These are phyloP conservation scores for Zygaena filipendulae DNA, from an alignment of 2,888 invertebrate genomes.

Conservation along the genomic window DNA sequence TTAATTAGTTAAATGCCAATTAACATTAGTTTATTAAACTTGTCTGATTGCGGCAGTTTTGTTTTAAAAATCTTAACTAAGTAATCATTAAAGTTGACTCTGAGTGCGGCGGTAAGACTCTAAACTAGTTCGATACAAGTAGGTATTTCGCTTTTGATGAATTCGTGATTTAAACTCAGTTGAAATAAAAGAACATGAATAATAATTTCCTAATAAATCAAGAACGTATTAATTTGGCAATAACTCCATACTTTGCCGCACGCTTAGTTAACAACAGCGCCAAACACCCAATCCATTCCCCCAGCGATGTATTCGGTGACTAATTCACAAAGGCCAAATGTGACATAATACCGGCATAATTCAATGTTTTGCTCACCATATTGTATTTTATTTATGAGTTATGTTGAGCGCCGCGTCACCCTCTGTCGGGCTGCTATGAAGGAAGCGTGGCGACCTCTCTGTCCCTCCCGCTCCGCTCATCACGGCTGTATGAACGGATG, in stretches of 20 bases:
- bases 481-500: constrained; percentile 58
- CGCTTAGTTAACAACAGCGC: constrained; percentile 40
- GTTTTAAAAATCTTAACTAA: too few relatives aligned
- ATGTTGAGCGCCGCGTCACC: constrained; percentile 42
- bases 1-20: too few relatives aligned
- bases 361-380: constrained; percentile 71
- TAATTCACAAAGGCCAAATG: constrained; percentile 69
- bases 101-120: too few relatives aligned
- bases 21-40: too few relatives aligned
- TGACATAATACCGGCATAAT: constrained; percentile 69
- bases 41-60: too few relatives aligned
- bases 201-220: constrained; percentile 1
- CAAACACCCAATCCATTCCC: constrained; percentile 49
- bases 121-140: too few relatives aligned
- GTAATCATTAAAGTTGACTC: too few relatives aligned
- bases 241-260: constrained; percentile 35
- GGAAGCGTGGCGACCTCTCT: constrained; percentile 28
- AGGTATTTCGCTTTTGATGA: too few relatives aligned
- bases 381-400: constrained; percentile 71
- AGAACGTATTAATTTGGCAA: constrained; percentile 16
- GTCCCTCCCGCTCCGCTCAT: constrained; percentile 38
- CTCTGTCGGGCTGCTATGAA: constrained; percentile 25
- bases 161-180: too few relatives aligned
- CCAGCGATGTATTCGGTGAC: constrained; percentile 42
- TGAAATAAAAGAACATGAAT: too few relatives aligned